A percentile compares a stretch with the other conserved stretches of the same genome.
Conservation (phyloP, 2,797 vertebrate genomes). For the Gadopsis bispinosus region DNA sequence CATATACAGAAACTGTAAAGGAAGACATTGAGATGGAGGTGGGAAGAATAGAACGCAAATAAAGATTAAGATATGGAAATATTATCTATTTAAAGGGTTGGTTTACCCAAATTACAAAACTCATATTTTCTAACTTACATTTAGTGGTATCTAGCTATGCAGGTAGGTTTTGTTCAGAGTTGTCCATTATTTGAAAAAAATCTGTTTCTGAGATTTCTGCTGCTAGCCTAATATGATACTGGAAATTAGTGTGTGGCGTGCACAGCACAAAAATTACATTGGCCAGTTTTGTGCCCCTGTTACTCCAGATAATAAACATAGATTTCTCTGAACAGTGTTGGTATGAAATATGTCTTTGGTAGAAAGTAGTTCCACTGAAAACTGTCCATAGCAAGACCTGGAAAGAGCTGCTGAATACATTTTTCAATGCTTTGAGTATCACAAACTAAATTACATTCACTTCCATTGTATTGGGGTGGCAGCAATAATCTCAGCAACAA, state of each 20-base stretch:
- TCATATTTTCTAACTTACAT: not conserved
- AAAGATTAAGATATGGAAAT: not conserved
- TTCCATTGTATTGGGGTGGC: not conserved
- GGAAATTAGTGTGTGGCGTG: not conserved
- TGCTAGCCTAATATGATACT: not conserved
- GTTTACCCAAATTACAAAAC: slow-evolving; percentile 11
- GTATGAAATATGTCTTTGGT: not conserved
- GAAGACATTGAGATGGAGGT: slow-evolving; percentile 39
- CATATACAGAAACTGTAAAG: slow-evolving; percentile 92
- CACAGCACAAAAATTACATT: slow-evolving; percentile 9
- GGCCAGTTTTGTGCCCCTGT: not conserved
- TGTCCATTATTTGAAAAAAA: not conserved
- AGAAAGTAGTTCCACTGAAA: slow-evolving; percentile 15
- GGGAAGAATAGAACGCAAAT: not conserved
- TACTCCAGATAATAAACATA: not conserved
- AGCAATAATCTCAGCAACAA: not conserved
- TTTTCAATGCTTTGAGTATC: not conserved
- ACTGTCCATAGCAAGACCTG: not conserved
- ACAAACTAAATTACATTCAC: not conserved
- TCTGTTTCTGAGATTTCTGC: not conserved
- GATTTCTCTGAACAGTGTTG: not conserved
- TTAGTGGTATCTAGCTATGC: not conserved
- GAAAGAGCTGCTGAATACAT: not conserved
- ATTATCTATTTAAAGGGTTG: not conserved
- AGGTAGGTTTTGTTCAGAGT: not conserved